Evolutionary conservation across 2,797 vertebrate genomes (phyloP), one percentile per base, ranked within the genome.

Genomic region (Hylomyscus alleni): DNA sequence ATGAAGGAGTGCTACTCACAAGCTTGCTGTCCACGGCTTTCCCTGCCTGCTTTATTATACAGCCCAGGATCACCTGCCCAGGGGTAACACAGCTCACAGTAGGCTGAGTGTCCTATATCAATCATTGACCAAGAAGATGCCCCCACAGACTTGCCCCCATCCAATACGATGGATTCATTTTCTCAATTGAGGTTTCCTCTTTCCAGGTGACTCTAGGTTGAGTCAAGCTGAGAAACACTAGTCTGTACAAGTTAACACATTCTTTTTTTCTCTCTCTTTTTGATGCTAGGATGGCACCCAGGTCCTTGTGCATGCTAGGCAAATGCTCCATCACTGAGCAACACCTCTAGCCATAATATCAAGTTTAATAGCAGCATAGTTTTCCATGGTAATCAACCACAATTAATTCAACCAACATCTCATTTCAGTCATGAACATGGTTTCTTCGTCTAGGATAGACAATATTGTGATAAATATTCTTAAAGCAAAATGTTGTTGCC

Each of bases 391-490:
- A 91, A 67, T 89, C 60, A 82, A 75, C 44, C 15, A 8, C 65
- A 31, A 67, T 67, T 91, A 90, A 52, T 60, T 93, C 94, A 91
- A 75, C 40, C 37, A 86, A 60, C 77, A 86, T 24, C 19, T 47
- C 11, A 82, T 87, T 86, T 89, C 69, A 89, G 91, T n/a, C 29
- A 93, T 22, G 13, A 56, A 60, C 67, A 31, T 77, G 24, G 37
- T 80, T 88, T 90, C 37, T 87, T 86, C 31, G 58, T 58, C 31
- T 65, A 40, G 83, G 67, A 54, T 50, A 91, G 56, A 76, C 34
- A 81, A 56, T 31, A 54, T 65, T 92, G 75, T 62, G 24, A 62
- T 85, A 93, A 91, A 77, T 94, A 69, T 60, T 92, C 34, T 60
- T 54, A 72, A 1, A 91, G 65, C 10, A 60, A 83, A 94, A 69